Base-by-base conservation (phyloP, 1,140 invertebrate species). In the Drosophila truncata region DNA sequence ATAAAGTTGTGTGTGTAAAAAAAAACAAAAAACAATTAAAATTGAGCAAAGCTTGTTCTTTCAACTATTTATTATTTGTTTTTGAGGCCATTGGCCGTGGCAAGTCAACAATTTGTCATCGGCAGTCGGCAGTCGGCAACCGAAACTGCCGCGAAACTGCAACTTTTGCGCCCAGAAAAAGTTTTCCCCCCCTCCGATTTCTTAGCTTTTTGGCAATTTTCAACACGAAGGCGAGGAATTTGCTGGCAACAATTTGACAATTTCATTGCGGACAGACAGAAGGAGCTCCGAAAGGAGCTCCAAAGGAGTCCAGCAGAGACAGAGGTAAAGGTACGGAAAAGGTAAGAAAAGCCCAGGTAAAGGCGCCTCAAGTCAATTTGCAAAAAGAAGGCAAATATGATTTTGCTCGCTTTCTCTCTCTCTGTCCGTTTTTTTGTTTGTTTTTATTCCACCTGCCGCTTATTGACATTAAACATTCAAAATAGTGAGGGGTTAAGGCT, bases 381-480 rank as follows among this genome's bases (percentile, higher is more conserved):
- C 55, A 49, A 71, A 71, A 72, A 18, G 47, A 35, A 59, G 66
- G 41, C 33, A 62, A 78, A 78, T 60, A 61, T 58, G 50, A 76
- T 59, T 76, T 52, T 35, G 16, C n/a, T 52, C 33, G 20, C 27
- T 46, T 25, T 47, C 44, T 69, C 33, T 29, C 27, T 46, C 31
- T 47, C 44, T 69, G n/a, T 71, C 50, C 33, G 27, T 62, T 25
- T 7, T 58, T 31, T 8, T 20, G 47, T 50, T 50, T 64, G 29
- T 47, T 46, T 62, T 46, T 41, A 33, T 62, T 50, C n/a, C 54
- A 58, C 46, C 66, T 69, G 29, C 63, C 66, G 73, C 73, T 73
- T 87, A 88, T 88, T 88, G 83, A 88, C 85, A 87, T 87, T 87
- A 87, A 87, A 87, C 85, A 87, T 87, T 87, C 80, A 87, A 73